Conservation (phyloP, 2,113 vertebrate species). For the Capreolus pygargus region DNA sequence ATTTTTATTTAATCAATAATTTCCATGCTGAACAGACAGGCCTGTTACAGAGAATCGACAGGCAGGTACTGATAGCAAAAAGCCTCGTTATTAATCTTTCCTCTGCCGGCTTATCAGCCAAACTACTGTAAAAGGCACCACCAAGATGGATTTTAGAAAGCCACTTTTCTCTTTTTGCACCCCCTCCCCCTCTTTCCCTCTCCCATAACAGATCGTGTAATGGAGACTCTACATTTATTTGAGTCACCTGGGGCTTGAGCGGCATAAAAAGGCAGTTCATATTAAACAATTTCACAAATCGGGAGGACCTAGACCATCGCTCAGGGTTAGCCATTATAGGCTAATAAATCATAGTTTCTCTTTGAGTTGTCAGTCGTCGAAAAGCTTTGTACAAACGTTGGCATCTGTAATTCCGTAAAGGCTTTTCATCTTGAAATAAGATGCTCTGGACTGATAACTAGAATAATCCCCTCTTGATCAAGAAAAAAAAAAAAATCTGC, state of each 20-base stretch:
- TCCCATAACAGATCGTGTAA: slow-evolving; percentile 62
- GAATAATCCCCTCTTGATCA: slow-evolving; percentile 98
- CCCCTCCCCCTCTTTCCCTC: slow-evolving; percentile 27
- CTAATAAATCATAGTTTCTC: slow-evolving; percentile 98
- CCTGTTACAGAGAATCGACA: slow-evolving; percentile 94
- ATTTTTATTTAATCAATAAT: slow-evolving; percentile 99
- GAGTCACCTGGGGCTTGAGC: slow-evolving; percentile 76
- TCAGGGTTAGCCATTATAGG: slow-evolving; percentile 92
- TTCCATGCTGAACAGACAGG: slow-evolving; percentile 96
- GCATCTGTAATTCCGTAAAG: slow-evolving; percentile 95
- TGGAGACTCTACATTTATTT: slow-evolving; percentile 76
- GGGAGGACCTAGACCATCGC: slow-evolving; percentile 88
- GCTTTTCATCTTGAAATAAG: slow-evolving; percentile 98
- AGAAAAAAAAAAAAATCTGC: slow-evolving; percentile 92
- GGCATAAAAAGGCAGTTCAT: slow-evolving; percentile 86
- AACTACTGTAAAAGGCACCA: slow-evolving; percentile 91
- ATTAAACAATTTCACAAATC: slow-evolving; percentile 94
- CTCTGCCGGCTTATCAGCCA: slow-evolving; percentile 90
- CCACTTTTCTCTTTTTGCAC: slow-evolving; percentile 10
- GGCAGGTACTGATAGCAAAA: slow-evolving; percentile 94
- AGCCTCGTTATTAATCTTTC: slow-evolving; percentile 95
- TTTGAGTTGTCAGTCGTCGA: slow-evolving; percentile 95
- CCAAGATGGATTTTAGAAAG: slow-evolving; percentile 90
- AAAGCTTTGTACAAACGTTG: slow-evolving; percentile 91
- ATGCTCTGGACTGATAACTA: slow-evolving; percentile 97